phyloP scores from a whole-genome alignment of 37 sponge, comb jelly and placozoan genomes.

The Sycon ciliatum region DNA sequence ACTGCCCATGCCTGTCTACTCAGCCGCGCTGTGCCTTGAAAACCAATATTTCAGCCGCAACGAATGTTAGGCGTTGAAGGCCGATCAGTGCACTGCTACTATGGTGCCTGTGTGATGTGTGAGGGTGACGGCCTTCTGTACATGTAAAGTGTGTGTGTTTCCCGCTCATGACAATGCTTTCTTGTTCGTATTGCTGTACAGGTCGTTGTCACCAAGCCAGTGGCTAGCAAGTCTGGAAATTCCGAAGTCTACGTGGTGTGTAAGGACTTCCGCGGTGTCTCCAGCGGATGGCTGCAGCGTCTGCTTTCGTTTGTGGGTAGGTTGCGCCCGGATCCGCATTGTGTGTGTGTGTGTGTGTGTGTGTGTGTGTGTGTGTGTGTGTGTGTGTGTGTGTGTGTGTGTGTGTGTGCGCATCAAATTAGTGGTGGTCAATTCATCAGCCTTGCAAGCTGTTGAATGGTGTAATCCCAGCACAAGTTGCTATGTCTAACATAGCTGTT shows the following conservation, averaged over 20 bases:
- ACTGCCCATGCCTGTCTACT: background rate
- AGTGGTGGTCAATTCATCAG: too few relatives aligned
- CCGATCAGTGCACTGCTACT: background rate
- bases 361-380: constrained; percentile 5
- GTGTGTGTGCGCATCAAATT: too few relatives aligned
- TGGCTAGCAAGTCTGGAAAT: constrained; percentile 76
- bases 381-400: constrained; percentile 1
- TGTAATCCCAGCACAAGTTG: too few relatives aligned
- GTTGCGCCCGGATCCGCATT: too few relatives aligned
- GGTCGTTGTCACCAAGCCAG: constrained; percentile 77
- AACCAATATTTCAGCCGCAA: background rate
- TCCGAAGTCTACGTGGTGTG: constrained; percentile 79
- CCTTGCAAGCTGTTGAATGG: too few relatives aligned
- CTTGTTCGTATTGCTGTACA: constrained; percentile 32
- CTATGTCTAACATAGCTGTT: too few relatives aligned
- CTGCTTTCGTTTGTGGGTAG: too few relatives aligned
- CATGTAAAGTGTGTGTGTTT: too few relatives aligned
- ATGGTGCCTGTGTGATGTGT: background rate
- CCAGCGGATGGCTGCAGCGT: background rate
- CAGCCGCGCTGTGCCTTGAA: background rate
- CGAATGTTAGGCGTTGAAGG: background rate
- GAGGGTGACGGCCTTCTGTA: too few relatives aligned
- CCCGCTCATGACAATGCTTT: too few relatives aligned
- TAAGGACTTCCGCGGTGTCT: constrained; percentile 42
- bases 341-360: constrained; percentile 5